These are phyloP conservation scores for Scarus forsteni DNA, from an alignment of 2,797 vertebrate genomes.

Conservation along the genomic window DNA sequence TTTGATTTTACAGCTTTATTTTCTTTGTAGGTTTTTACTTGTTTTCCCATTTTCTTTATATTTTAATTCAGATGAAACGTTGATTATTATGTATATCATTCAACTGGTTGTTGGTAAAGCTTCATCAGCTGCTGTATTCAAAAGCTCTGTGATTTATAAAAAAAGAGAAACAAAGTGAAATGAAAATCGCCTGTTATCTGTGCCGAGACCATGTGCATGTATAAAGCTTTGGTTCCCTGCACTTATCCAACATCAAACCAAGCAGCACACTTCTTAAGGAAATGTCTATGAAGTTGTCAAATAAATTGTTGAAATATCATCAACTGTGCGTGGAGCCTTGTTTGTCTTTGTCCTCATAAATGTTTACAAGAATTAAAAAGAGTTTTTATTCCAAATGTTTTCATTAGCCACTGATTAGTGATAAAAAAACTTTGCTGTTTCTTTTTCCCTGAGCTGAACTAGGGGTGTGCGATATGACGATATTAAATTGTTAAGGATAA, in stretches of 20 bases:
- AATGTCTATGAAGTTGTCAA: conserved; percentile 88
- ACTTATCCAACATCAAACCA: conserved; percentile 74
- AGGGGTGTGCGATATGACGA: no score
- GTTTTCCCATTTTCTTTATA: conserved; percentile 70
- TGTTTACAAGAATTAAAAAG: not conserved
- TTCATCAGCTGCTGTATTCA: conserved; percentile 91
- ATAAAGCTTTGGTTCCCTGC: conserved; percentile 87
- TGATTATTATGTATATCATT: conserved; percentile 88
- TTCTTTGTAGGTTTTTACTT: conserved; percentile 89
- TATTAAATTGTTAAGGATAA: no score
- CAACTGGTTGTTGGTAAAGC: conserved; percentile 85
- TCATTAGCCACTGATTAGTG: no score
- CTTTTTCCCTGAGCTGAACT: no score
- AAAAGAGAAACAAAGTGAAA: conserved; percentile 68
- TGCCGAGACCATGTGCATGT: conserved; percentile 92
- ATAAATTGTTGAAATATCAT: conserved; percentile 82
- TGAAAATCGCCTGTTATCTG: conserved; percentile 89
- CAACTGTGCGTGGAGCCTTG: not conserved
- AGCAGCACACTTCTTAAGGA: conserved; percentile 85
- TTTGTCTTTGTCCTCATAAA: not conserved
- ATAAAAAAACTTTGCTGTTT: no score
- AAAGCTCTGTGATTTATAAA: conserved; percentile 86
- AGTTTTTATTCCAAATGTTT: not conserved
- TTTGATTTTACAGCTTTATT: conserved; percentile 90
- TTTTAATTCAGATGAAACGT: conserved; percentile 87